Conservation (phyloP, 1,140 invertebrate species). For the Glossosoma conforme region DNA sequence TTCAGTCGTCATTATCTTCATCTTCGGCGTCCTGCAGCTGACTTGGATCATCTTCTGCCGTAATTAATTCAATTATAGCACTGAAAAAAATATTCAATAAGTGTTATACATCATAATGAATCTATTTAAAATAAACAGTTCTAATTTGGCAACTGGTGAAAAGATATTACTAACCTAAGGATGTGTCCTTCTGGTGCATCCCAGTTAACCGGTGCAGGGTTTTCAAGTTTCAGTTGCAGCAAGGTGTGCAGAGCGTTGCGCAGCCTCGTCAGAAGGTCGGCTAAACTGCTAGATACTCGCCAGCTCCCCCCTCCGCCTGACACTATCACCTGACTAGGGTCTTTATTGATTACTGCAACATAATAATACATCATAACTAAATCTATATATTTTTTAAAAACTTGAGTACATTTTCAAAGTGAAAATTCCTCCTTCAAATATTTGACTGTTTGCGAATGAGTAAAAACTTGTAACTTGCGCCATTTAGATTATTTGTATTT, state of each 20-base stretch:
- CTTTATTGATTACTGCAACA: background rate
- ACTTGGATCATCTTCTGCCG: constrained; percentile 20
- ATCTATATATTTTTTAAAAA: too few relatives aligned
- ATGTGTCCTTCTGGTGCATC: constrained; percentile 15
- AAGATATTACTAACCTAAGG: constrained; percentile 14
- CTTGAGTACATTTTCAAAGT: too few relatives aligned
- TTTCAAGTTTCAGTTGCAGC: constrained; percentile 20
- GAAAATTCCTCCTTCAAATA: too few relatives aligned
- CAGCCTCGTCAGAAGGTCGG: constrained; percentile 8
- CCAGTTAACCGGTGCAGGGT: constrained; percentile 24
- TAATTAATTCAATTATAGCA: constrained; percentile 26
- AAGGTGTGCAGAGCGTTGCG: constrained; percentile 17
- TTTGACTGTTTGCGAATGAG: too few relatives aligned
- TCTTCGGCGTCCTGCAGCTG: too few relatives aligned
- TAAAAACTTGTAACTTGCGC: too few relatives aligned
- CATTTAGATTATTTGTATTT: too few relatives aligned
- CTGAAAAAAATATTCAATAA: too few relatives aligned
- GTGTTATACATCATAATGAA: too few relatives aligned
- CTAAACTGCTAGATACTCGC: constrained; percentile 3
- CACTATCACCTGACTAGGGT: constrained; percentile 7
- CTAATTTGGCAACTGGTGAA: background rate
- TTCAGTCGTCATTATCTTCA: too few relatives aligned
- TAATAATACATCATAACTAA: too few relatives aligned
- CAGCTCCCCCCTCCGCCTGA: constrained; percentile 14
- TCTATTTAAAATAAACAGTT: too few relatives aligned